A percentile compares a stretch with the other conserved stretches of the same genome.
Evolutionary conservation across 2,797 vertebrate genomes (phyloP).

Genomic region (Decapterus maruadsi): DNA sequence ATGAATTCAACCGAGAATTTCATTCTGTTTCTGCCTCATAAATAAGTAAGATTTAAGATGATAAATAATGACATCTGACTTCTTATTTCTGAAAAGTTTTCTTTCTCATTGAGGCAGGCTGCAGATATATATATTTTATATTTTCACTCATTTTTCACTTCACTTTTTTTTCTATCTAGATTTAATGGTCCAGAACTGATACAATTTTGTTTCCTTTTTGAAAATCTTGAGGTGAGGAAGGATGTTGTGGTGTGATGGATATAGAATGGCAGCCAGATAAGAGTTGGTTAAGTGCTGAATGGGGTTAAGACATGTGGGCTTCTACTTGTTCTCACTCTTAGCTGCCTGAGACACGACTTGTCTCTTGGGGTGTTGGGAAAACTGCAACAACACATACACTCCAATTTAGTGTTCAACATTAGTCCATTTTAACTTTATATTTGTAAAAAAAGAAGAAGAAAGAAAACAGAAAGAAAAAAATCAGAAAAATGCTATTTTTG

Average conservation of each 20-base stretch:
- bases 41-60: constrained; percentile 86
- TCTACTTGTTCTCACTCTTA: constrained; percentile 35
- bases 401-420: background rate
- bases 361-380: background rate
- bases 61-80: constrained; percentile 88
- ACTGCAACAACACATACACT: background rate
- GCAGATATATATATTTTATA: constrained; percentile 31
- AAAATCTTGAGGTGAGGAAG: constrained; percentile 18
- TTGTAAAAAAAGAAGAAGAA: too few relatives aligned
- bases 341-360: constrained; percentile 22
- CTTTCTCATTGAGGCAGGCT: constrained; percentile 45
- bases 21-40: constrained; percentile 87
- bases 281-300: constrained; percentile 41
- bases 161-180: constrained; percentile 12
- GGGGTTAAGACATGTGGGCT: constrained; percentile 47
- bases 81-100: constrained; percentile 78
- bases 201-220: constrained; percentile 20
- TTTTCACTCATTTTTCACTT: background rate
- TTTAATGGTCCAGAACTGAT: constrained; percentile 15
- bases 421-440: background rate
- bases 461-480: too few relatives aligned
- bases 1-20: constrained; percentile 86
- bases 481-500: background rate
- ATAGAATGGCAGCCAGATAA: constrained; percentile 39
- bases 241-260: constrained; percentile 11